A percentile compares a stretch with the other conserved stretches of the same genome.
phyloP scores from a whole-genome alignment of 2,888 invertebrate genomes.

The Oithona nana region DNA sequence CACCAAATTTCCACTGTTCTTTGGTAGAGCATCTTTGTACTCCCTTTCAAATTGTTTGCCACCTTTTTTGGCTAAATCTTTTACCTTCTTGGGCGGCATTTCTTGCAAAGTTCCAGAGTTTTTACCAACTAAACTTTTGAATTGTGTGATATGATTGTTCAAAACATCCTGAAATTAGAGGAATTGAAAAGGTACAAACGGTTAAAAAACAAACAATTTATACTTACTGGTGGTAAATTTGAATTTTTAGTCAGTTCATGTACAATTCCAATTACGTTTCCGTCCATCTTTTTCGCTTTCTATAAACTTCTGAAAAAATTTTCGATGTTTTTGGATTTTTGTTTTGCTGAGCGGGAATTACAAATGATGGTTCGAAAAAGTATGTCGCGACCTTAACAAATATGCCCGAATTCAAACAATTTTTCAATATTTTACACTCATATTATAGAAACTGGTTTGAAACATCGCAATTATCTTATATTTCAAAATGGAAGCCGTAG shows the following conservation, averaged over 20 bases:
- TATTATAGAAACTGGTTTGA: background rate
- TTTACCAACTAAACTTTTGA: background rate
- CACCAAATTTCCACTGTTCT: background rate
- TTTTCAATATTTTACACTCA: background rate
- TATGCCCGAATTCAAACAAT: no score
- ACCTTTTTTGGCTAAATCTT: background rate
- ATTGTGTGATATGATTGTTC: background rate
- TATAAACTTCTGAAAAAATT: no score
- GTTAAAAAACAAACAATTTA: background rate
- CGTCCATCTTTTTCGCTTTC: background rate
- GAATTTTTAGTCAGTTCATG: conserved; percentile 1
- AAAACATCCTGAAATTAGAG: background rate
- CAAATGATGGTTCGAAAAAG: no score
- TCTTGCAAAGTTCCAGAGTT: background rate
- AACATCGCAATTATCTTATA: background rate
- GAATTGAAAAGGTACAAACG: background rate
- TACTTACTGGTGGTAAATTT: background rate
- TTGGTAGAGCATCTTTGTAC: background rate
- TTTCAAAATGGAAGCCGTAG: no score
- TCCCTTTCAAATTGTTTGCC: background rate
- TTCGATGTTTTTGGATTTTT: no score
- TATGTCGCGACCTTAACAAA: no score
- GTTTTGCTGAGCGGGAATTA: no score
- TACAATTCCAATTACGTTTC: background rate
- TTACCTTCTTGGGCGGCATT: background rate